Evolutionary conservation across 2,888 invertebrate species (phyloP).

Genomic region (Hirudinaria manillensis): DNA sequence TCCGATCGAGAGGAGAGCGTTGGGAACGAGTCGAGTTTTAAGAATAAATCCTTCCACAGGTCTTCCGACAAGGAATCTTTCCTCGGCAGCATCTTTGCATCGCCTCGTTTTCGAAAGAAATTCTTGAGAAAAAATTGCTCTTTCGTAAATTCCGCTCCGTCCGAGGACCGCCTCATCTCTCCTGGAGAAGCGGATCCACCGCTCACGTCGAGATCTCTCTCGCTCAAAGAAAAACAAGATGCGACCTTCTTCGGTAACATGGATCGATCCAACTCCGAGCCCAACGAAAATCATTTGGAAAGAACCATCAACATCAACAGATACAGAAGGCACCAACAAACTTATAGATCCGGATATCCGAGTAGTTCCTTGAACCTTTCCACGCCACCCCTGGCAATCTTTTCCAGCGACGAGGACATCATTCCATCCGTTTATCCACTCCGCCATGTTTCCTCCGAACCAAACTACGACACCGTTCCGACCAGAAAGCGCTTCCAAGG

Average conservation of each 20-base stretch:
- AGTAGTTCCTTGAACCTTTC: not conserved
- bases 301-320: conserved; percentile 28
- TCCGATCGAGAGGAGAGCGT: conserved; percentile 3
- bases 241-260: not conserved
- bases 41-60: not conserved
- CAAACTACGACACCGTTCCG: not conserved
- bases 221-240: not conserved
- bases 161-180: not conserved
- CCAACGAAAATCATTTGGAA: not conserved
- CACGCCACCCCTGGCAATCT: conserved; percentile 39
- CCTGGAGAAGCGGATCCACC: not conserved
- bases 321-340: conserved; percentile 20
- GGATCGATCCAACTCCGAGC: not conserved
- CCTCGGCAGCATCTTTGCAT: not conserved
- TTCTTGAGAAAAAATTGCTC: not conserved
- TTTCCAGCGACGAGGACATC: conserved; percentile 40
- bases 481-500: not conserved
- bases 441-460: conserved; percentile 30
- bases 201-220: not conserved
- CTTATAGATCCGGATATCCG: not conserved
- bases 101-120: conserved; percentile 9
- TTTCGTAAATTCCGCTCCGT: not conserved
- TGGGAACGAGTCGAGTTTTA: not conserved
- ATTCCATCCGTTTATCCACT: conserved; percentile 30
- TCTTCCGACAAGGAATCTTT: conserved; percentile 7